Evolutionary conservation across 2,113 vertebrate species (phyloP).

Genomic region (Ranitomeya variabilis): DNA sequence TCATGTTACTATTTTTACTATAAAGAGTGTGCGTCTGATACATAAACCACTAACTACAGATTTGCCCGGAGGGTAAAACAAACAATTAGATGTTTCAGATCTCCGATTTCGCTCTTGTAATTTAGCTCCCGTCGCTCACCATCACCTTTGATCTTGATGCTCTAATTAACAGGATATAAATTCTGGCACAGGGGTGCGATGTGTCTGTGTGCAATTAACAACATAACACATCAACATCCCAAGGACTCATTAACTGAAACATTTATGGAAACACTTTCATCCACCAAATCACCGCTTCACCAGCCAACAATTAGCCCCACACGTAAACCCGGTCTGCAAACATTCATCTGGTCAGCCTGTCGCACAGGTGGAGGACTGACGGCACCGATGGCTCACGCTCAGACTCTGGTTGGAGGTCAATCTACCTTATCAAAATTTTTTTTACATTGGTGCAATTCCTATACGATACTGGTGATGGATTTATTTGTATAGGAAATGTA

Average conservation of each 20-base stretch:
- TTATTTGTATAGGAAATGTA: no score
- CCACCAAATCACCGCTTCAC: not conserved
- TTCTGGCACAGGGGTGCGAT: not conserved
- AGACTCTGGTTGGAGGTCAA: no score
- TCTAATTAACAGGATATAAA: conserved; percentile 16
- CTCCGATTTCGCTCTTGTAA: not conserved
- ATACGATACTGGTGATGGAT: no score
- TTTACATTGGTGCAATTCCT: no score
- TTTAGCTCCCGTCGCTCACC: no score
- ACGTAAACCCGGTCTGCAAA: not conserved
- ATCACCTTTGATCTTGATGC: not conserved
- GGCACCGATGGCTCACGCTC: not conserved
- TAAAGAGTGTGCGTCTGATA: not conserved
- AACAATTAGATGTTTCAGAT: not conserved
- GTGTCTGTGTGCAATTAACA: conserved; percentile 19
- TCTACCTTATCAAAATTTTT: no score
- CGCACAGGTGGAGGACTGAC: not conserved
- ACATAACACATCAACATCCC: conserved; percentile 18
- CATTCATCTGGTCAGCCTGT: not conserved
- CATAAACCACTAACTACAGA: not conserved
- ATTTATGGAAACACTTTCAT: conserved; percentile 31
- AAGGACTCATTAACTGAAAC: conserved; percentile 26
- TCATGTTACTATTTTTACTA: not conserved
- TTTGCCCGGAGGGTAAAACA: not conserved
- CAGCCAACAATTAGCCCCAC: not conserved